A percentile compares a stretch with the other conserved stretches of the same genome.
Evolutionary conservation across 2,113 vertebrate genomes (phyloP).

Genomic region (Microtus richardsoni): DNA sequence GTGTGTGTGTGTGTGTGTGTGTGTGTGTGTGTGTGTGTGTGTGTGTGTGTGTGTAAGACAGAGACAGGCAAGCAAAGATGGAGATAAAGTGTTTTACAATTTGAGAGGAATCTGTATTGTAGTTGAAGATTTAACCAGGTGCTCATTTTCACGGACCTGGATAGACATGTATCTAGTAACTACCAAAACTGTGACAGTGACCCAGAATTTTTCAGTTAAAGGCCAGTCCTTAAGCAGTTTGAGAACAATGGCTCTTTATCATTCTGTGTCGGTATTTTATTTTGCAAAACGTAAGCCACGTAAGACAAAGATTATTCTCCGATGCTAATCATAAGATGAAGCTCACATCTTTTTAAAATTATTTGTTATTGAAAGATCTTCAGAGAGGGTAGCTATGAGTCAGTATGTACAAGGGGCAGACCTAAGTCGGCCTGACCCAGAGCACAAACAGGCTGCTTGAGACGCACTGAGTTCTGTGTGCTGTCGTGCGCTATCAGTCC

Average conservation of each 20-base stretch:
- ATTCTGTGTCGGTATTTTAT: conserved; percentile 5
- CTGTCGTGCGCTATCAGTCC: too few relatives aligned
- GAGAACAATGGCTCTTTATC: neutral
- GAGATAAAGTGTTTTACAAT: neutral
- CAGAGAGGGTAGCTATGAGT: conserved; percentile 11
- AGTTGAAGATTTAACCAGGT: conserved; percentile 30
- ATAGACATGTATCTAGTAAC: neutral
- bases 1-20: neutral
- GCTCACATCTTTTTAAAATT: neutral
- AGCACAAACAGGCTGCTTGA: neutral
- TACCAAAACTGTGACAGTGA: neutral
- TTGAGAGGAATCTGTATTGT: neutral
- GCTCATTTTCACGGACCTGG: neutral
- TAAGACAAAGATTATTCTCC: conserved; percentile 19
- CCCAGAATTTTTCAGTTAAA: neutral
- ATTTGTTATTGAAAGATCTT: conserved; percentile 37
- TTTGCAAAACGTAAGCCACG: conserved; percentile 5
- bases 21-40: neutral
- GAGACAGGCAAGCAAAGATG: neutral
- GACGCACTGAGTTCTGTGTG: neutral
- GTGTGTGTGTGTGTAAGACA: conserved; percentile 1
- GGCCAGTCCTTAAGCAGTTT: conserved; percentile 25
- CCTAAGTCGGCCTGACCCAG: neutral
- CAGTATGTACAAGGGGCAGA: neutral
- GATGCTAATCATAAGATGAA: neutral